Evolutionary conservation across 2,888 invertebrate species (phyloP), one percentile per base, ranked within the genome.

Genomic region (Microctonus aethiopoides): DNA sequence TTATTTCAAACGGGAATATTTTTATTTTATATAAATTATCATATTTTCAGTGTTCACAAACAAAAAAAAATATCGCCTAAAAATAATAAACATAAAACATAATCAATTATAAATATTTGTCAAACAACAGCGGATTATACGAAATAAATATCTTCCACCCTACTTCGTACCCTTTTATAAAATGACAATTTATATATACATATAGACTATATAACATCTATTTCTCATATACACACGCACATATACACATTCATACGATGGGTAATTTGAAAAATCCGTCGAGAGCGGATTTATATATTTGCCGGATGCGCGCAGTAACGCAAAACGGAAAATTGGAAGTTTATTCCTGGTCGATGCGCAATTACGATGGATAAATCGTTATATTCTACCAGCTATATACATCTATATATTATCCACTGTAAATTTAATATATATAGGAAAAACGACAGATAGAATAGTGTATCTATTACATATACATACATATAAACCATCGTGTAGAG

Each of bases 251-350:
- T 29, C 63, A 63, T 41, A 29, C 13, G 20, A n/a, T 57, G 57
- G 39, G 65, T 65, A 56, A 65, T 65, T 65, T 36, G n/a, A 65
- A 66, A 54, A 66, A 65, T 60, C 20, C 32, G 32, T 54, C 54
- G 60, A 34, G 32, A 52, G 34, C 22, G 65, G 65, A 70, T 70
- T 70, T 66, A 70, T 46, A 46, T 70, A 65, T 70, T 70, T 59
- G 61, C 54, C 39, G 64, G 59, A 66, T 70, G 70, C 52, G 65
- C 29, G 64, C 20, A 26, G 52, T 54, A 64, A 52, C 46, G 69
- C 22, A 61, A 54, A 36, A 57, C 41, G 70, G 70, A 70, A 70
- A 70, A 70, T 70, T 70, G 64, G 61, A 61, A 70, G 70, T 70
- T 70, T 70, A 70, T 70, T 65, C 56, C 61, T 36, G 65, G 63